Conservation (phyloP, 2,888 invertebrate species). For the Eristalinus aeneus region DNA sequence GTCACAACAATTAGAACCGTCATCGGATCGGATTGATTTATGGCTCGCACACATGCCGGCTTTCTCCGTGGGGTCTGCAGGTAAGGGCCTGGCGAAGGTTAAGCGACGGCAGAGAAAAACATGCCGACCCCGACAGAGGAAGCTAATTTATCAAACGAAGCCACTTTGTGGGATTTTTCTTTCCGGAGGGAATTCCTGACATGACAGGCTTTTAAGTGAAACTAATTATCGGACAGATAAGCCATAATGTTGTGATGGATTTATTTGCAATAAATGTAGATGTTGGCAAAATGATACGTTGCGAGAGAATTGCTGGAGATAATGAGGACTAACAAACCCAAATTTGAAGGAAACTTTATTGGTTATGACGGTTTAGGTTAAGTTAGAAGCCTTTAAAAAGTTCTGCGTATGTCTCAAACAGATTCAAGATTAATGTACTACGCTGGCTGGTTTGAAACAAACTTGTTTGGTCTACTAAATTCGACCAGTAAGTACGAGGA, state of each 20-base stretch:
- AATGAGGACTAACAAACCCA: no score
- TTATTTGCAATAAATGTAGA: not conserved
- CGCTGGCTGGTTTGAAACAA: no score
- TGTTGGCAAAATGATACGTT: not conserved
- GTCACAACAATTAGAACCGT: slow-evolving; percentile 37
- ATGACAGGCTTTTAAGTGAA: not conserved
- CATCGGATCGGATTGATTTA: slow-evolving; percentile 30
- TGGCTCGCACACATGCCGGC: not conserved
- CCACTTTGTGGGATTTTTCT: not conserved
- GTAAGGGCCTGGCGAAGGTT: not conserved
- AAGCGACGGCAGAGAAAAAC: not conserved
- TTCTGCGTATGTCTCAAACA: no score
- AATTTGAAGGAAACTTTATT: no score
- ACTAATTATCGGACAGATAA: not conserved
- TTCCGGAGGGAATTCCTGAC: not conserved
- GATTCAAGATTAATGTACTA: no score
- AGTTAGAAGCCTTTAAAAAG: no score
- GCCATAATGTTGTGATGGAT: not conserved
- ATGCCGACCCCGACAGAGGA: not conserved
- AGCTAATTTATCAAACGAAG: not conserved
- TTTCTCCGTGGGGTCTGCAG: slow-evolving; percentile 19
- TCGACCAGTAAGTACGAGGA: no score
- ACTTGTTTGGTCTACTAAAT: no score
- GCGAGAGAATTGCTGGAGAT: not conserved
- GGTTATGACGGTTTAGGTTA: no score